Percentiles rank a stretch among this genome's conserved stretches.
Conservation (phyloP, 2,113 vertebrate genomes). For the Microcebus lehilahytsara region DNA sequence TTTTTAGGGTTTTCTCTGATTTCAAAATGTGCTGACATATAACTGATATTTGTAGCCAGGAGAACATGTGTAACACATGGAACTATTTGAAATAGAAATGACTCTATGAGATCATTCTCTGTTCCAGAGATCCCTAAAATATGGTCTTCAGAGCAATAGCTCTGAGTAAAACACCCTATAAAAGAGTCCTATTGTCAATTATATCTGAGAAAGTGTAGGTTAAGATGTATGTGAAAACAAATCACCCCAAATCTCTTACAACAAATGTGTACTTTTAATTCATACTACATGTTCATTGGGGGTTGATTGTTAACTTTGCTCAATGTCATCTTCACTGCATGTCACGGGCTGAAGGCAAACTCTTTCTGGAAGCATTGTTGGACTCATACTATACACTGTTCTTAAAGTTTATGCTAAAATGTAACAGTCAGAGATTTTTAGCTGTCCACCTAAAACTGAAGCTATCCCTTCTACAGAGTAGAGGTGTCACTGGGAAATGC, state of each 20-base stretch:
- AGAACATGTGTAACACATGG: not conserved
- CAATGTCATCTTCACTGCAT: not conserved
- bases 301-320: not conserved
- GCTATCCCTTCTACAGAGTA: too few species aligned
- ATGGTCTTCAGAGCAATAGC: not conserved
- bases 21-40: not conserved
- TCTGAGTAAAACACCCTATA: not conserved
- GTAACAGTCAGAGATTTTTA: too few species aligned
- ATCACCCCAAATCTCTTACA: not conserved
- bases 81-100: not conserved
- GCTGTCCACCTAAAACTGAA: not conserved
- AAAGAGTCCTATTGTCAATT: not conserved
- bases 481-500: not conserved
- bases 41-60: not conserved
- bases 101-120: not conserved
- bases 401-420: not conserved
- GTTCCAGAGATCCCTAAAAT: not conserved
- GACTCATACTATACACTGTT: not conserved
- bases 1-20: not conserved
- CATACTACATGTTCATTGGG: not conserved
- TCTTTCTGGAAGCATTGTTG: not conserved
- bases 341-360: not conserved
- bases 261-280: not conserved
- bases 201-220: not conserved
- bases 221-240: not conserved